Base-by-base conservation (phyloP, 1,140 invertebrate genomes). In the Zaprionus capensis region DNA sequence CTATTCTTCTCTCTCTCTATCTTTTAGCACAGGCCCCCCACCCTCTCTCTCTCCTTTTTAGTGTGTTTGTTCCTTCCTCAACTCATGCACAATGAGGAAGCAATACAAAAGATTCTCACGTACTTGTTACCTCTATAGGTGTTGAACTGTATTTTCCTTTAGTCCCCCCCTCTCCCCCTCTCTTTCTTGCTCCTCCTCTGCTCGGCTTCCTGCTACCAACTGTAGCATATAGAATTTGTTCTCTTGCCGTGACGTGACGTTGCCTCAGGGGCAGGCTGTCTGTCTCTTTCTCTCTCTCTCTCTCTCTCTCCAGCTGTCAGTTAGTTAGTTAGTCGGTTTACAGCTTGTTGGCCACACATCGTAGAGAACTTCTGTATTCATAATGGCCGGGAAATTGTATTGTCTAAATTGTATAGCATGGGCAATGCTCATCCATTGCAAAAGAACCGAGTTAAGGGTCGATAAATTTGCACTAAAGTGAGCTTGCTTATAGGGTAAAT, bases 71-170 rank as follows among this genome's bases (percentile, higher is more conserved):
- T 81, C 68, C 67, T 77, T 58, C 49, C 36, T 59, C 41, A 68
- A 81, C 71, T 76, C 59, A 72, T 34, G 72, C 61, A 81, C 72
- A 75, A 85, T 85, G 80, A 81, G 82, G 82, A 85, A 85, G 82
- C 78, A 79, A 76, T 80, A 87, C 80, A 86, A 86, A 87, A 86
- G 83, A 87, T 82, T 87, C 82, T 82, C 82, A 87, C 80, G 83
- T 87, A 79, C 80, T 80, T 77, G 72, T 82, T 86, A 82, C 83
- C 82, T 82, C 76, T 74, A 87, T 73, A 71, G 72, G 82, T 82
- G 76, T 77, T 80, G 69, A 82, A 87, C 83, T 87, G 55, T 76
- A 70, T 75, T 79, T 74, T 51, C 44, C 15, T 49, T 17, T 5
- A 17, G 12, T 31, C 9, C 22, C 24, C 2, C 17, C 36, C 22